These are phyloP conservation scores for Gobiocypris rarus DNA, from an alignment of 2,113 vertebrate genomes.

Conservation along the genomic window DNA sequence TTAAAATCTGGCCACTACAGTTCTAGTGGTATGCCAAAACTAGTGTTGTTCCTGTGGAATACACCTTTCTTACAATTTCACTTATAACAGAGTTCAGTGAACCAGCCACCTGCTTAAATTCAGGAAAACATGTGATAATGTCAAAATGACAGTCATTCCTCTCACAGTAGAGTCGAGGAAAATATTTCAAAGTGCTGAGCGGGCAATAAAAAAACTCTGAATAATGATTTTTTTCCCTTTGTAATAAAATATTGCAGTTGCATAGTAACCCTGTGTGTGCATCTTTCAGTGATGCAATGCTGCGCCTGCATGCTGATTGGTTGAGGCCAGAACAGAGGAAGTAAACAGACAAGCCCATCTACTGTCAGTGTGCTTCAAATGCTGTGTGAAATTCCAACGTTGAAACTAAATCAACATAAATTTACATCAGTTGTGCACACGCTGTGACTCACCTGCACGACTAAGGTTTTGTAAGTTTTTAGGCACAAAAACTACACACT, in stretches of 20 bases:
- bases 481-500: background rate
- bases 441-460: background rate
- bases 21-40: background rate
- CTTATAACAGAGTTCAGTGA: background rate
- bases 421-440: background rate
- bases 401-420: background rate
- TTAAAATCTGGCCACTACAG: background rate
- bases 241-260: background rate
- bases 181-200: background rate
- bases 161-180: background rate
- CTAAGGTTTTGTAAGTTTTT: background rate
- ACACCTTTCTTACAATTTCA: background rate
- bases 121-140: background rate
- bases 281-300: background rate
- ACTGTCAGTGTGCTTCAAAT: background rate
- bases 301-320: slow-evolving; percentile 32
- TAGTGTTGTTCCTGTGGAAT: background rate
- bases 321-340: background rate
- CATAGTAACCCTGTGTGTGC: background rate
- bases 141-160: slow-evolving; percentile 10
- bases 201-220: background rate
- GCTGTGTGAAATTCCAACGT: background rate
- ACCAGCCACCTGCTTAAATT: background rate
- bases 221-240: background rate
- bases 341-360: background rate